Conservation (phyloP, 1,140 invertebrate genomes). For the Lasaia peninsularis region DNA sequence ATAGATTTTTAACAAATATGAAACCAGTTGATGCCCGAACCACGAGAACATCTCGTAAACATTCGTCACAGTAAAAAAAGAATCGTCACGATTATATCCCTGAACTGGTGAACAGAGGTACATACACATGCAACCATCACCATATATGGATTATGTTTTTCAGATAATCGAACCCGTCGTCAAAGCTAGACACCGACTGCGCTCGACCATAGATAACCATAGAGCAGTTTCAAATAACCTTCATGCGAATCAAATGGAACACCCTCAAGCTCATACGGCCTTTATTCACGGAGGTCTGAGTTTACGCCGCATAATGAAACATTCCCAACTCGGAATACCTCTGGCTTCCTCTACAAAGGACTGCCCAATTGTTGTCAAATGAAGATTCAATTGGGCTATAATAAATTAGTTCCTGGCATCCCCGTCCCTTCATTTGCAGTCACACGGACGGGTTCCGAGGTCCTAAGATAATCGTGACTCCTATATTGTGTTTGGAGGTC, state of each 20-base stretch:
- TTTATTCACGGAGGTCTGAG: constrained; percentile 35
- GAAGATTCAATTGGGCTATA: constrained; percentile 69
- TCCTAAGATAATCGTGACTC: constrained; percentile 18
- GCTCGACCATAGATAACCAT: not conserved
- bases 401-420: constrained; percentile 56
- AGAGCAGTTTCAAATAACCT: not conserved
- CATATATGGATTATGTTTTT: no score
- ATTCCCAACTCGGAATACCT: constrained; percentile 44
- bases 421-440: constrained; percentile 49
- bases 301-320: constrained; percentile 48
- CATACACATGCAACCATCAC: no score
- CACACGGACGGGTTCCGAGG: constrained; percentile 18
- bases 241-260: constrained; percentile 28
- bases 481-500: constrained; percentile 21
- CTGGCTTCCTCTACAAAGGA: constrained; percentile 45
- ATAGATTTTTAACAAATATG: no score
- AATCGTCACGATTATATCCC: no score
- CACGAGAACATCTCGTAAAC: no score
- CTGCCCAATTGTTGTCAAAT: constrained; percentile 68
- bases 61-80: no score
- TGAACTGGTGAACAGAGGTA: no score
- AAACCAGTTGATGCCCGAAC: no score
- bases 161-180: no score
- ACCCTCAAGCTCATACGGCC: constrained; percentile 29
- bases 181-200: no score